A percentile compares a stretch with the other conserved stretches of the same genome.
These are phyloP conservation scores for Furcifer pardalis DNA, from an alignment of 2,797 vertebrate species.

Conservation along the genomic window DNA sequence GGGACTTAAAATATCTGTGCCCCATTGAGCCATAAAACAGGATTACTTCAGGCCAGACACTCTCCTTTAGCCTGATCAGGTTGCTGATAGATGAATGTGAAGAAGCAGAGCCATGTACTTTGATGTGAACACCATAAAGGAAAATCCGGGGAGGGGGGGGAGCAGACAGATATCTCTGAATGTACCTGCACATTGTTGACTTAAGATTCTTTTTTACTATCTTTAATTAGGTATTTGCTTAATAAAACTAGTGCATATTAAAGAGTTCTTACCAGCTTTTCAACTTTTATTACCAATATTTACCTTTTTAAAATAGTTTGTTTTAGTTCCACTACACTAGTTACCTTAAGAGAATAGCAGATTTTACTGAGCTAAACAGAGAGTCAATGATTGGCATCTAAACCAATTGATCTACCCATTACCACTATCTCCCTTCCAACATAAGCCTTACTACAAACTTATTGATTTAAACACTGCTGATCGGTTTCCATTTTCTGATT, in stretches of 20 bases:
- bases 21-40: too few species aligned
- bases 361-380: conserved; percentile 83
- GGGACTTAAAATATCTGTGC: too few species aligned
- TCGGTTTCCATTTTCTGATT: conserved; percentile 93
- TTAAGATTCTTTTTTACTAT: neutral
- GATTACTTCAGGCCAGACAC: too few species aligned
- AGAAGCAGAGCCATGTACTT: neutral
- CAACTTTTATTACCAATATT: conserved; percentile 52
- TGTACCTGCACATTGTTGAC: too few species aligned
- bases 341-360: conserved; percentile 69
- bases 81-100: conserved; percentile 24
- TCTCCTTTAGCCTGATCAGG: conserved; percentile 9
- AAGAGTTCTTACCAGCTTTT: neutral
- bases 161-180: too few species aligned
- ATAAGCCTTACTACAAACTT: conserved; percentile 88
- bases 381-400: conserved; percentile 83
- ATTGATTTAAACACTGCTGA: conserved; percentile 90
- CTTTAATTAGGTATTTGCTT: conserved; percentile 50
- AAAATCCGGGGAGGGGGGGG: too few species aligned
- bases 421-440: conserved; percentile 82
- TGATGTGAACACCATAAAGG: neutral
- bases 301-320: conserved; percentile 43
- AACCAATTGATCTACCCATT: conserved; percentile 87
- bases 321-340: conserved; percentile 53
- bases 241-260: conserved; percentile 26